Percentiles rank a stretch among this genome's conserved stretches.
Conservation (phyloP, 2,113 vertebrate genomes). For the Ginglymostoma cirratum region DNA sequence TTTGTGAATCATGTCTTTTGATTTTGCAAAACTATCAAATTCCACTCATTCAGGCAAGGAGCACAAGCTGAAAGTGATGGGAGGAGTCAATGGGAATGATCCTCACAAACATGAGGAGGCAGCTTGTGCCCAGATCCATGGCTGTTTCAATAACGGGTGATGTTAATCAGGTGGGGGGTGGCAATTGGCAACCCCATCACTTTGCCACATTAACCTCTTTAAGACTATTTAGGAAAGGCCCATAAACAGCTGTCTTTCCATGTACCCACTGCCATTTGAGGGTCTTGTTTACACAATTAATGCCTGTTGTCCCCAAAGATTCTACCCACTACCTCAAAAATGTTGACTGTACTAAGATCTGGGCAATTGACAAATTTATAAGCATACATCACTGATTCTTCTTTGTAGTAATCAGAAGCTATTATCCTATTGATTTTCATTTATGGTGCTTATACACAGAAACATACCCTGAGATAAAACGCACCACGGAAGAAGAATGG, state of each 20-base stretch:
- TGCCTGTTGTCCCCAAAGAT: not conserved
- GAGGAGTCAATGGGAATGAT: not conserved
- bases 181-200: not conserved
- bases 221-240: not conserved
- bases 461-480: constrained; percentile 60
- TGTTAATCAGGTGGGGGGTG: not conserved
- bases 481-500: constrained; percentile 57
- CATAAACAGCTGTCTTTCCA: not conserved
- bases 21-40: not conserved
- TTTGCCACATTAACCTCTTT: not conserved
- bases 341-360: not conserved
- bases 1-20: not conserved
- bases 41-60: not conserved
- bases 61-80: not conserved
- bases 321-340: not conserved
- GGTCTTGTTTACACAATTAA: not conserved
- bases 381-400: not conserved
- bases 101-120: not conserved
- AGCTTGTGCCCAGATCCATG: not conserved
- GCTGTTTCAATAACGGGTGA: not conserved
- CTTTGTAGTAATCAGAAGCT: not conserved
- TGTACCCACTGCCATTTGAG: not conserved
- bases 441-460: constrained; percentile 48
- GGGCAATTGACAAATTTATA: not conserved
- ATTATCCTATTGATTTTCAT: not conserved